Conservation (phyloP, 2,113 vertebrate species). For the Chlamydotis undulata region DNA sequence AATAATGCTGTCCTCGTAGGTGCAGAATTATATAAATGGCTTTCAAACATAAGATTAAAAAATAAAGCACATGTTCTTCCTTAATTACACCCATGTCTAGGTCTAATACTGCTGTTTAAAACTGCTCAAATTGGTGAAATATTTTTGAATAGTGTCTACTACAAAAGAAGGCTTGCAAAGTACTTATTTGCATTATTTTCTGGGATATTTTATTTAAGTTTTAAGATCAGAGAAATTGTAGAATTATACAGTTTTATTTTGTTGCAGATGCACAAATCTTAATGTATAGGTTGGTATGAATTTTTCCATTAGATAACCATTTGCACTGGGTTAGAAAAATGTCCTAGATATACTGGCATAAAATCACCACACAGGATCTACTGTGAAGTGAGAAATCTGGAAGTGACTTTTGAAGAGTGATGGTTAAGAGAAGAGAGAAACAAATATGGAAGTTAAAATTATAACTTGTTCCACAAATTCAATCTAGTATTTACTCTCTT, state of each 20-base stretch:
- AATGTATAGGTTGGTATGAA: not conserved
- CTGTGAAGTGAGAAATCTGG: not conserved
- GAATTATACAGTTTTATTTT: not conserved
- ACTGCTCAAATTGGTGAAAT: not conserved
- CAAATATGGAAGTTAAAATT: not conserved
- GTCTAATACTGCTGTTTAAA: not conserved
- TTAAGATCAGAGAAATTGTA: not conserved
- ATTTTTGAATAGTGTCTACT: not conserved
- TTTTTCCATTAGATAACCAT: not conserved
- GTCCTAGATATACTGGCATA: not conserved
- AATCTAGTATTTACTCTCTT: not conserved
- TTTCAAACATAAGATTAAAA: not conserved
- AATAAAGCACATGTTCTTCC: not conserved
- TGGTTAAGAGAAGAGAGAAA: not conserved
- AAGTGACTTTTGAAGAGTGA: not conserved
- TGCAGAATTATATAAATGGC: not conserved
- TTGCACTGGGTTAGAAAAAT: not conserved
- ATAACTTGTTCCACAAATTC: not conserved
- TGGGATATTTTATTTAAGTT: not conserved
- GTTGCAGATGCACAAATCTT: not conserved
- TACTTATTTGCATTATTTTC: not conserved
- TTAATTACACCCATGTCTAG: not conserved
- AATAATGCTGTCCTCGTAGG: not conserved
- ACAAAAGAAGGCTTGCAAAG: not conserved
- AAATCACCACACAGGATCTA: not conserved